Percentiles rank a stretch among this genome's conserved stretches.
Conservation (phyloP, 2,797 vertebrate genomes). For the Emys orbicularis region DNA sequence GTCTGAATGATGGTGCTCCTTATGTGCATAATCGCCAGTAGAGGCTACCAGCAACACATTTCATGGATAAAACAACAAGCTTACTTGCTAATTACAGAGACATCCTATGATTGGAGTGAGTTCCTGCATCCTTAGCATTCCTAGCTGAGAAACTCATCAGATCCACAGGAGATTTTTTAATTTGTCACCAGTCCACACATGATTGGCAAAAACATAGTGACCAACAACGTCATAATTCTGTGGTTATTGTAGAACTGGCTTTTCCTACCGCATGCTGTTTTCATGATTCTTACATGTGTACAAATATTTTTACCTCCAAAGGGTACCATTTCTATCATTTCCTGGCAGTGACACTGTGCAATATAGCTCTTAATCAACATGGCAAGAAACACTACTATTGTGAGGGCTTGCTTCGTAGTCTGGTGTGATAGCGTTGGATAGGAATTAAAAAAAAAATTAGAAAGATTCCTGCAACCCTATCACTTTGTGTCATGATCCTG, state of each 20-base stretch:
- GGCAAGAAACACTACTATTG: neutral
- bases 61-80: neutral
- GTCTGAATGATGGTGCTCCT: neutral
- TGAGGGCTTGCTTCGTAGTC: neutral
- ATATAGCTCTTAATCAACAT: neutral
- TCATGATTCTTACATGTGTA: neutral
- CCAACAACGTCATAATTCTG: fast-evolving
- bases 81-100: neutral
- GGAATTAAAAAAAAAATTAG: neutral
- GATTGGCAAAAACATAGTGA: neutral
- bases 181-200: neutral
- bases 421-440: neutral
- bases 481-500: neutral
- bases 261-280: neutral
- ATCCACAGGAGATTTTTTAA: fast-evolving
- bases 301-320: neutral
- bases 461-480: neutral
- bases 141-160: neutral
- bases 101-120: neutral
- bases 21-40: conserved; percentile 65
- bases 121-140: neutral
- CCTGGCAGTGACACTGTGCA: neutral
- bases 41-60: conserved; percentile 64
- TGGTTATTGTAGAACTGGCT: neutral
- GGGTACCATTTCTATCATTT: neutral